These are phyloP conservation scores for Oasisia sp. DNA, from an alignment of 2,888 invertebrate species.

Conservation along the genomic window DNA sequence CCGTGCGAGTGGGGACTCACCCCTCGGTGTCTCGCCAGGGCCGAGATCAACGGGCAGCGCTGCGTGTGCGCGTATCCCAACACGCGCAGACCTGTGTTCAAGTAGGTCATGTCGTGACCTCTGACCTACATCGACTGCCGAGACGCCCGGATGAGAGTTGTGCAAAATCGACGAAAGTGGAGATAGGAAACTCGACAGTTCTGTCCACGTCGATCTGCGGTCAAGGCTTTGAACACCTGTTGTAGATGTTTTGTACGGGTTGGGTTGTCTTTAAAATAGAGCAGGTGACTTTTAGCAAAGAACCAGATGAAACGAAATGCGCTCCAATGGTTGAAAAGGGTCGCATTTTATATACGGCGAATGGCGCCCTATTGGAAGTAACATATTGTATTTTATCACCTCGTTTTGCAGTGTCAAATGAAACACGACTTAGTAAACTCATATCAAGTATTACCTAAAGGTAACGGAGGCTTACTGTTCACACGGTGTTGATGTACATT, in stretches of 20 bases:
- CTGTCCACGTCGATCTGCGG: not conserved
- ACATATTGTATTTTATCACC: not conserved
- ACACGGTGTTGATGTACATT: not conserved
- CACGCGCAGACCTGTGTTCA: slow-evolving; percentile 9
- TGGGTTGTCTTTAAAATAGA: not conserved
- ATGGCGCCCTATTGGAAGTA: not conserved
- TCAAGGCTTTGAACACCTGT: not conserved
- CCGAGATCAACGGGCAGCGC: not conserved
- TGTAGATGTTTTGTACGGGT: not conserved
- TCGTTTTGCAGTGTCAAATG: not conserved
- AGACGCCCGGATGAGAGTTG: not conserved
- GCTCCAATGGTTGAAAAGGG: not conserved
- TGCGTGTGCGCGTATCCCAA: not conserved
- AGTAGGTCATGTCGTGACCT: not conserved
- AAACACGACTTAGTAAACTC: not conserved
- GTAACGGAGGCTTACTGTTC: not conserved
- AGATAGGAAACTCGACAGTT: not conserved
- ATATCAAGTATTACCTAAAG: not conserved
- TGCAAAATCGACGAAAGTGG: not conserved
- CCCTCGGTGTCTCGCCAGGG: not conserved
- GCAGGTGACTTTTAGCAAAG: not conserved
- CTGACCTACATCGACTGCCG: not conserved
- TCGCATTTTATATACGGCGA: not conserved
- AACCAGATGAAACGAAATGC: not conserved
- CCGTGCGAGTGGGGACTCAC: slow-evolving; percentile 12